Evolutionary conservation across 2,113 vertebrate genomes (phyloP).

Genomic region (Drymodes brunneopygia): DNA sequence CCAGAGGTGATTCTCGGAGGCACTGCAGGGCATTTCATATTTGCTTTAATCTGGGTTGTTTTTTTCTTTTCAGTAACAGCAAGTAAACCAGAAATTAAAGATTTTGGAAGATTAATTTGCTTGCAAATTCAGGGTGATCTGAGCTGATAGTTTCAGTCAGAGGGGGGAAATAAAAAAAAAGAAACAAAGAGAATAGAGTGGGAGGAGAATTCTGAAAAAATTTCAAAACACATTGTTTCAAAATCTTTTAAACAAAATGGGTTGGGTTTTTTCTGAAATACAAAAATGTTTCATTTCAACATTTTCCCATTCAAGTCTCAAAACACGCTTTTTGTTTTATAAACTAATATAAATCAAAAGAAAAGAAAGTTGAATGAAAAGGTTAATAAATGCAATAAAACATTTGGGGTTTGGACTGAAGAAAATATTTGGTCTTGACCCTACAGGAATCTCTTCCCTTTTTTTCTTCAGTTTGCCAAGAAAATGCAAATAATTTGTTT

Average conservation of each 20-base stretch:
- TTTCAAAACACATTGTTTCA: slow-evolving; percentile 51
- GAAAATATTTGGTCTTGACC: not conserved
- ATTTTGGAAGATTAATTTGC: not conserved
- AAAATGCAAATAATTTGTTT: slow-evolving; percentile 31
- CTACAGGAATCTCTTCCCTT: not conserved
- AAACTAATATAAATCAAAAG: not conserved
- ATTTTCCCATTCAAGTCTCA: not conserved
- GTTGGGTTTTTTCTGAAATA: slow-evolving; percentile 4
- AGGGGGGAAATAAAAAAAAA: not conserved
- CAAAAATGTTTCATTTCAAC: slow-evolving; percentile 15
- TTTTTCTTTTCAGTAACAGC: not conserved
- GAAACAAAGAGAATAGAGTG: not conserved
- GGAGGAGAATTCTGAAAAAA: slow-evolving; percentile 26
- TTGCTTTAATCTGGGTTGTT: not conserved
- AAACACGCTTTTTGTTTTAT: slow-evolving; percentile 14
- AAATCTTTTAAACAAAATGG: slow-evolving; percentile 46
- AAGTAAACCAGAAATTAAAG: not conserved
- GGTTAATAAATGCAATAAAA: slow-evolving; percentile 28
- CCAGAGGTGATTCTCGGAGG: not conserved
- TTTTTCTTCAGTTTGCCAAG: not conserved
- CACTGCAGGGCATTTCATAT: not conserved
- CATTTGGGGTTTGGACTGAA: not conserved
- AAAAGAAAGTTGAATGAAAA: slow-evolving; percentile 23
- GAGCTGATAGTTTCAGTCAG: not conserved
- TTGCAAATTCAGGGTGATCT: not conserved